Evolutionary conservation across 2,797 vertebrate species (phyloP), one percentile per base, ranked within the genome.

Genomic region (Hozukius guyotensis): DNA sequence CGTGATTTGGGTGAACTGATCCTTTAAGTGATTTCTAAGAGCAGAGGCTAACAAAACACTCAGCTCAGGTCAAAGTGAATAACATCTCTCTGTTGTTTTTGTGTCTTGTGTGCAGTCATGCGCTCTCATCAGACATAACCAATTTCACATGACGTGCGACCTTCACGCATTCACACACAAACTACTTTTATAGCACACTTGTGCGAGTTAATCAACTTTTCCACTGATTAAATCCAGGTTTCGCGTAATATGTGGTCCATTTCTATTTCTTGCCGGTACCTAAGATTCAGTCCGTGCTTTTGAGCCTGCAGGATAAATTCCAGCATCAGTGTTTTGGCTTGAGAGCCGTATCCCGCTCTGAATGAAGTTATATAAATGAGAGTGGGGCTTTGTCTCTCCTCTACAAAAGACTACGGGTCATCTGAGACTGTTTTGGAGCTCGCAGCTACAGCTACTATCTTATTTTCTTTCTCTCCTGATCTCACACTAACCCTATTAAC

Each of bases 401-500:
- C 27, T 61, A 63, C 80, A 89, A 86, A 86, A 55, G 70, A 61
- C 73, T 61, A 2, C 9, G 5, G 88, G 73, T 87, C 62, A 69
- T 86, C 71, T 78, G 70, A 89, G 80, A 62, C 22, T 76, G 70
- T 88, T 72, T 85, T 56, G 34, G 46, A 69, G 55, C 77, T 89
- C 83, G 67, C 75, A 81, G 82, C 77, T 87, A 56, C 34, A 61
- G 63, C 74, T 76, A 3, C 85, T 49, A 3, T 72, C 74, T 67
- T 32, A 3, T 76, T 79, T 88, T 56, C 70, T 69, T 66, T 61
- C 22, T 64, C 73, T 70, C 65, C 36, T 6, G 63, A 55, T 56
- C 59, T 76, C 53, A 20, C 68, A 64, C 82, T 90, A 88, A 93
- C 85, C 69, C 72, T 38, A 38, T 85, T 87, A 89, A 91, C 85